phyloP scores from a whole-genome alignment of 2,888 invertebrate species.

The Eupithecia abbreviata region DNA sequence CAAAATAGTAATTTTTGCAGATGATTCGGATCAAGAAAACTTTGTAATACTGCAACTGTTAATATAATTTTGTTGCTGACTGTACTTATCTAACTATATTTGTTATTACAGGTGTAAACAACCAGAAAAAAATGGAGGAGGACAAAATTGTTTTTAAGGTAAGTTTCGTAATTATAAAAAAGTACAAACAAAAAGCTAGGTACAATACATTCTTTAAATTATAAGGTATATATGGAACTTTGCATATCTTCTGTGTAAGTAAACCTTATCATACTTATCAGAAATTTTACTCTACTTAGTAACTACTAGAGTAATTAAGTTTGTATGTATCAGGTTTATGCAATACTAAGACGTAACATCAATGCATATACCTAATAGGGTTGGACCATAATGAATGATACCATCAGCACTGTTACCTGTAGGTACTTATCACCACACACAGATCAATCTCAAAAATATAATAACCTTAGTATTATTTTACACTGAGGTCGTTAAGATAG shows the following conservation, averaged over 20 bases:
- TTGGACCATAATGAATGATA: not conserved
- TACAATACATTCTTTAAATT: too few relatives aligned
- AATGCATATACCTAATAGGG: not conserved
- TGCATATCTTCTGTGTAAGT: not conserved
- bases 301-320: not conserved
- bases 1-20: not conserved
- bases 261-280: not conserved
- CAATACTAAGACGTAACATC: not conserved
- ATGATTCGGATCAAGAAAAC: not conserved
- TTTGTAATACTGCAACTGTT: not conserved
- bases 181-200: too few relatives aligned
- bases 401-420: not conserved
- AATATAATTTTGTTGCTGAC: not conserved
- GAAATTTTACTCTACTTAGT: not conserved
- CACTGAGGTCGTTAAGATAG: too few relatives aligned
- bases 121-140: constrained; percentile 65
- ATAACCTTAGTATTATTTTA: too few relatives aligned
- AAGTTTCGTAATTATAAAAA: constrained; percentile 44
- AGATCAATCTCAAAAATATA: too few relatives aligned
- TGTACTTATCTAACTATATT: not conserved
- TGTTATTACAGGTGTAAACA: constrained; percentile 24
- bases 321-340: not conserved
- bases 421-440: too few relatives aligned
- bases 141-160: constrained; percentile 79
- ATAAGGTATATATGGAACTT: not conserved